Evolutionary conservation across 37 sponge, comb jelly and placozoan genomes (phyloP), one percentile per base, ranked within the genome.

Genomic region (Tethya wilhelma): DNA sequence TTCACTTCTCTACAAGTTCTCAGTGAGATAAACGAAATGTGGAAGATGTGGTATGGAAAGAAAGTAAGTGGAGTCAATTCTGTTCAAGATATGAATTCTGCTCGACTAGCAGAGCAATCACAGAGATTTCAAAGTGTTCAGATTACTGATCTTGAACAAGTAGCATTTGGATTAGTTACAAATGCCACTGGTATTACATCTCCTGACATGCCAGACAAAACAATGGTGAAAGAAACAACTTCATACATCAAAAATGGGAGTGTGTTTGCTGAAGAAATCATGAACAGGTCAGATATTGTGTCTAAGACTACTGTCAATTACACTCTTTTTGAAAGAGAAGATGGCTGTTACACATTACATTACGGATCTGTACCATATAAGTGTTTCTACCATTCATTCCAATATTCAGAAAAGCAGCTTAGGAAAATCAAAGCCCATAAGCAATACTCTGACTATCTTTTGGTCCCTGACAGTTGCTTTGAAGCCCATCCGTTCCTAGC

Each of bases 231-330:
- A 41, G 44, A 69, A 69, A 36, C 32, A 5, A 77, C 41, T 44
- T 22, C 11, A n/a, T 32, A 59, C 25, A 64, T 44, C 60, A 62
- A 8, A 26, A 9, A 38, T 41, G 86, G 79, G 11, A 40, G 4
- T 69, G 64, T 29, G 9, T 85, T 56, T 67, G 86, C 86, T 60
- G 86, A 85, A 44, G 30, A 12, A 0, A 71, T 77, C 3, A 57
- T 77, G 6, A n/a, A 32, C 9, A 12, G 59, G 17, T 0, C 17
- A 4, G 17, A 26, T 17, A 44, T 0, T 5, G 5, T 34, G n/a
- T 20, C 46, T 44, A 25, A 28, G 0, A 46, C 28, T 1, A n/a
- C 56, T 26, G 60, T 59, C 5, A 69, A 85, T 71, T 64, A 40
- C 23, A 78, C 86, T n/a, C 31, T 85, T 4, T 77, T 57, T 59